Conservation (phyloP, 1,140 invertebrate genomes). For the Drosophila rufa region DNA sequence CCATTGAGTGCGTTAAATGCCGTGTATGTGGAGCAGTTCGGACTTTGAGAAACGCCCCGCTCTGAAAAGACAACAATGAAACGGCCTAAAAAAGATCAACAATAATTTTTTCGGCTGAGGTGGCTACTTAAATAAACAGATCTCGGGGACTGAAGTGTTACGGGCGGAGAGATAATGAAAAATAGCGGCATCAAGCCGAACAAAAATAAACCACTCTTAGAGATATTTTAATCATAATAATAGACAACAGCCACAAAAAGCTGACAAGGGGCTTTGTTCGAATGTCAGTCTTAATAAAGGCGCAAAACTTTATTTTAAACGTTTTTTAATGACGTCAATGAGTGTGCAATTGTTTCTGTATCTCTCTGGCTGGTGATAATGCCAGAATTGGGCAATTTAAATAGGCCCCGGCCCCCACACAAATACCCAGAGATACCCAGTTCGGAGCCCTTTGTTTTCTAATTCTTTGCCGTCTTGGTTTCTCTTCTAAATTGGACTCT, state of each 20-base stretch:
- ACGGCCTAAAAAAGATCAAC: slow-evolving; percentile 67
- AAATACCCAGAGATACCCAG: not conserved
- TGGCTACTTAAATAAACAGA: slow-evolving; percentile 81
- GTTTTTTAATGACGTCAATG: slow-evolving; percentile 81
- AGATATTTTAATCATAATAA: slow-evolving; percentile 83
- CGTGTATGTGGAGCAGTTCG: slow-evolving; percentile 79
- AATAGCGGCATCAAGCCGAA: slow-evolving; percentile 76
- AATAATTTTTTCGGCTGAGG: slow-evolving; percentile 54
- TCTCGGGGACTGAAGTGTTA: slow-evolving; percentile 25
- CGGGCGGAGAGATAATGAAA: slow-evolving; percentile 49
- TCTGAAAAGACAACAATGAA: slow-evolving; percentile 79
- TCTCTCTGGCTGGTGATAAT: slow-evolving; percentile 39
- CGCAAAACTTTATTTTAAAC: slow-evolving; percentile 83
- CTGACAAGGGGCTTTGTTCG: slow-evolving; percentile 80
- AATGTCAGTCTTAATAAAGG: slow-evolving; percentile 82
- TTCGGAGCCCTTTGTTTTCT: slow-evolving; percentile 52
- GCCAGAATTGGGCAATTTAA: slow-evolving; percentile 68
- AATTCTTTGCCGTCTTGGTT: slow-evolving; percentile 47
- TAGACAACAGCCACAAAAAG: slow-evolving; percentile 72
- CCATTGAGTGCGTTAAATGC: slow-evolving; percentile 77
- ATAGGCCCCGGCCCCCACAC: slow-evolving; percentile 22
- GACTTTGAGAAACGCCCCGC: slow-evolving; percentile 73
- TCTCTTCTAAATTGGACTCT: slow-evolving; percentile 52
- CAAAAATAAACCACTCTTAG: slow-evolving; percentile 73
- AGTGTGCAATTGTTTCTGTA: slow-evolving; percentile 42